Conservation (phyloP, 2,888 invertebrate species). For the Phyllotreta striolata region DNA sequence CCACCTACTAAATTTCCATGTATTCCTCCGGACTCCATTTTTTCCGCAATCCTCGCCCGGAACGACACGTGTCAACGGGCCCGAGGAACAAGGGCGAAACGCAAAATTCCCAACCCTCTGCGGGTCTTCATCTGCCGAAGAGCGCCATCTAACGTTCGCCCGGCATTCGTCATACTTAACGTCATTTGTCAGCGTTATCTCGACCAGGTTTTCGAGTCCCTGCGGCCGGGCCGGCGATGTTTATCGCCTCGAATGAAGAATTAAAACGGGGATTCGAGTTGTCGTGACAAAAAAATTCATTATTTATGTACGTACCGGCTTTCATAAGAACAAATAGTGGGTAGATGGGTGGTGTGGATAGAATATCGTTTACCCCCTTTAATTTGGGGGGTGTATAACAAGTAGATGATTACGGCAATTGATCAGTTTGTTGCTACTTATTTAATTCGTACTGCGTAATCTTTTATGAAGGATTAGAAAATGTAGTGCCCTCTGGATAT, state of each 20-base stretch:
- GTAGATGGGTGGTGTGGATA: slow-evolving; percentile 20
- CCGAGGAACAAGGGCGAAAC: slow-evolving; percentile 31
- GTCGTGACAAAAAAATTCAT: too few species aligned
- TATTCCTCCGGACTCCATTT: slow-evolving; percentile 12
- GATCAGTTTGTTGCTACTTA: too few species aligned
- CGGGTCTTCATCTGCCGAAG: slow-evolving; percentile 26
- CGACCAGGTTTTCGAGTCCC: slow-evolving; percentile 39
- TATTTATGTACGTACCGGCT: slow-evolving; percentile 7
- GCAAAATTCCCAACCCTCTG: slow-evolving; percentile 33
- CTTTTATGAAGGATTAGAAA: too few species aligned
- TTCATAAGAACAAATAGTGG: slow-evolving; percentile 43
- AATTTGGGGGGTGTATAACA: too few species aligned
- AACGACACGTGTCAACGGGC: slow-evolving; percentile 34
- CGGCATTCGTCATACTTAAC: slow-evolving; percentile 44
- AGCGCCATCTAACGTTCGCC: slow-evolving; percentile 43
- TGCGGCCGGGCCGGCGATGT: too few species aligned
- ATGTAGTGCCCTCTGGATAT: too few species aligned
- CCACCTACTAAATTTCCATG: slow-evolving; percentile 18
- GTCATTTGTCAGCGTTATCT: slow-evolving; percentile 54
- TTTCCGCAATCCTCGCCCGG: slow-evolving; percentile 1
- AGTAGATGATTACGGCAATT: too few species aligned
- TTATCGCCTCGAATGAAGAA: too few species aligned
- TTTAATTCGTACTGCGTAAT: too few species aligned
- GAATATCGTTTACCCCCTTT: too few species aligned
- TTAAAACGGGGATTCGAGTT: too few species aligned